These are phyloP conservation scores for Sminthurides aquaticus DNA, from an alignment of 2,888 invertebrate genomes.

Conservation along the genomic window DNA sequence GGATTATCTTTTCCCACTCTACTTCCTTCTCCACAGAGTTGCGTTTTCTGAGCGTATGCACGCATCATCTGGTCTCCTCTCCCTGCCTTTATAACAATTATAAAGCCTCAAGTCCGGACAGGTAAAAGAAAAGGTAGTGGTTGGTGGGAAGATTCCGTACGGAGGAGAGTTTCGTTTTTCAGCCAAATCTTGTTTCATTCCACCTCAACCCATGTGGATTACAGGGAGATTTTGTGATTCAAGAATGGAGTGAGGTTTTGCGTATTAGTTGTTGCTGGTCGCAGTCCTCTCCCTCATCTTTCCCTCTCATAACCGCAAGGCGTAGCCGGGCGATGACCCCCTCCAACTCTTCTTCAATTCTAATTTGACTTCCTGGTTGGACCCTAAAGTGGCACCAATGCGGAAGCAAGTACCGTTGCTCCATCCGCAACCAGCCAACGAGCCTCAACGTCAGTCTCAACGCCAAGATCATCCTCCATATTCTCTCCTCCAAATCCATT, in stretches of 20 bases:
- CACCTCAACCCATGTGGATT: background rate
- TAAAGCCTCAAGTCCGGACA: too few species aligned
- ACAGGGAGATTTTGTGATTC: background rate
- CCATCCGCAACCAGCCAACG: constrained; percentile 20
- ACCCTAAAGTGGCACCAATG: constrained; percentile 34
- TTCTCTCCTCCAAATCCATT: constrained; percentile 12
- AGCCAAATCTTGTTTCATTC: too few species aligned
- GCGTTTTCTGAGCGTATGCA: background rate
- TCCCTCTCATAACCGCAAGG: constrained; percentile 31
- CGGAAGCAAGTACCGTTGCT: constrained; percentile 40
- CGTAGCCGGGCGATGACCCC: constrained; percentile 40
- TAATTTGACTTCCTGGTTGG: constrained; percentile 40
- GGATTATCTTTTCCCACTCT: background rate
- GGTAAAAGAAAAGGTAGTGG: background rate
- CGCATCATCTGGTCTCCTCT: too few species aligned
- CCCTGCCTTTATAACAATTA: background rate
- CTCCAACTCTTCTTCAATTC: constrained; percentile 21
- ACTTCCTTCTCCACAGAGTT: background rate
- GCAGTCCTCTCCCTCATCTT: background rate
- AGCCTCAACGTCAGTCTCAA: constrained; percentile 18
- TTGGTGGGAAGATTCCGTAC: too few species aligned
- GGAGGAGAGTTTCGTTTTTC: background rate
- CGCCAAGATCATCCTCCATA: background rate
- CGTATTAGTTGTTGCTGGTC: background rate
- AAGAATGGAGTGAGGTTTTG: background rate